Base-by-base conservation (phyloP, 2,113 vertebrate genomes). In the Megaceryle torquata region DNA sequence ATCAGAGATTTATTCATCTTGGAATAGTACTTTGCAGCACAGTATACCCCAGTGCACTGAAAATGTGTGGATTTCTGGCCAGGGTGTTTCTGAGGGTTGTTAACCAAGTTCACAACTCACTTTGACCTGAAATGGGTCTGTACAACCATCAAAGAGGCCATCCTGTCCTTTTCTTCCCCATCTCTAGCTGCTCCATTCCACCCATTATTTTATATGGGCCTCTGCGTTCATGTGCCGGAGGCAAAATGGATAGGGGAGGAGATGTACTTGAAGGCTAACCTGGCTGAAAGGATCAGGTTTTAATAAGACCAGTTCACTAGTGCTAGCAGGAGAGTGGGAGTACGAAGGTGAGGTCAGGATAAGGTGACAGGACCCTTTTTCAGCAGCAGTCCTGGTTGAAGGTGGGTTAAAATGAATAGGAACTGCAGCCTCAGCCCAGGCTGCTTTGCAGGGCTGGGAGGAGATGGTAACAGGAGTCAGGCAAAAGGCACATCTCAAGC, bases 231-330 rank as follows among this genome's bases (percentile, higher is more conserved):
- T 9, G 0, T 26, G 37, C 24, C 63, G 56, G 56, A 56, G 31
- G 50, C 2, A 2, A 75, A 89, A 59, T 0, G 0, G 26, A 5
- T 70, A 7, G 44, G 56, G 54, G 44, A 82, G 13, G 13, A 31
- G 26, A n/a, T 15, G 63, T 63, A 15, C 37, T 54, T 81, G 72
- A 74, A 84, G 35, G 59, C 26, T 74, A 35, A 31, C 31, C 46
- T 50, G 81, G 31, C 15, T 65, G 17, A 63, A 84, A 37, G 12
- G 25, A 8, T 37, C 22, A 18, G 22, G 14, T 26, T 82, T 51
- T 76, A 41, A 16, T 28, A 37, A 74, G 21, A 91, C 14, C 28
- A 13, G 6, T 74, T 70, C 51, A n/a, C 17, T 18, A 19, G 20
- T 50, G 31, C 59, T 16, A 13, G 22, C 41, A 67, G 41, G 28